Evolutionary conservation across 1,140 invertebrate species (phyloP).

Genomic region (Anadara kagoshimensis): DNA sequence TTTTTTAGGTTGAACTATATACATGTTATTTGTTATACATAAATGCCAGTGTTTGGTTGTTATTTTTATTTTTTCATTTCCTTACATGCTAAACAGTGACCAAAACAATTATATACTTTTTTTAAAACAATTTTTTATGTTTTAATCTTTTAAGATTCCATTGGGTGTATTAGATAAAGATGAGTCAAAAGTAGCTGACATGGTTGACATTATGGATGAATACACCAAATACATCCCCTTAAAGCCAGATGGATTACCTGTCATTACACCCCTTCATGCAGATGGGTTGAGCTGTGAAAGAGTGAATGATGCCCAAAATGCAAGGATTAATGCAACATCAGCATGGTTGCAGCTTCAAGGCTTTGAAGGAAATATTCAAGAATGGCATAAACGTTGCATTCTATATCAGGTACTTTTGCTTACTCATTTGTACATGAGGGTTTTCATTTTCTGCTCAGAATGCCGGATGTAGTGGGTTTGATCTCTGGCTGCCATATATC

Average conservation of each 20-base stretch:
- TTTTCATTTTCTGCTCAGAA: no score
- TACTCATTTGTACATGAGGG: no score
- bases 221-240: constrained; percentile 18
- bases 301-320: constrained; percentile 14
- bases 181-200: constrained; percentile 13
- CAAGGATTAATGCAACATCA: constrained; percentile 1
- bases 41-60: no score
- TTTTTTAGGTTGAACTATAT: no score
- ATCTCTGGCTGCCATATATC: no score
- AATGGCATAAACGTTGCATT: constrained; percentile 22
- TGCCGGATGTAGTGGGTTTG: no score
- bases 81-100: no score
- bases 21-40: no score
- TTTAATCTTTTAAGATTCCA: no score
- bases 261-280: constrained; percentile 2
- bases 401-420: constrained; percentile 22
- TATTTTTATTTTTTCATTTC: no score
- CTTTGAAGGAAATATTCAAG: constrained; percentile 4
- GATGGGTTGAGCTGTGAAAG: constrained; percentile 16
- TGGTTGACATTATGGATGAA: constrained; percentile 7
- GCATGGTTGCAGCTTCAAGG: constrained; percentile 16
- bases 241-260: neutral
- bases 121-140: no score
- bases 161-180: constrained; percentile 24
- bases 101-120: no score